phyloP scores from a whole-genome alignment of 2,113 vertebrate species.

The Sminthopsis crassicaudata region DNA sequence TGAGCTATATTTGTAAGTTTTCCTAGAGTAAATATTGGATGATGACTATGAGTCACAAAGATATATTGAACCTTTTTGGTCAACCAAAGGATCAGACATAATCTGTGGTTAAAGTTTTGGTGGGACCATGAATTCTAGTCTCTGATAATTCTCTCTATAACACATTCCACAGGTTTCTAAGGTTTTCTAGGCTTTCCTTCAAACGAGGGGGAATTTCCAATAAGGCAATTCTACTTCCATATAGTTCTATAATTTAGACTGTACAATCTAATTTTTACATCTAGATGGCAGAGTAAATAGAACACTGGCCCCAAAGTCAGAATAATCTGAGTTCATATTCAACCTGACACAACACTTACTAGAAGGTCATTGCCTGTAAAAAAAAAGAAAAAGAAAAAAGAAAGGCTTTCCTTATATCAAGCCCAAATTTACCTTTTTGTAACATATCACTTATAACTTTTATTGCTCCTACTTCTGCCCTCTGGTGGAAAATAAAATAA shows the following conservation, averaged over 20 bases:
- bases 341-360: too few species aligned
- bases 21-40: not conserved
- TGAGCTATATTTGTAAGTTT: not conserved
- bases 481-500: not conserved
- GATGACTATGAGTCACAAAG: not conserved
- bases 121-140: not conserved
- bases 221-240: not conserved
- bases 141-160: not conserved
- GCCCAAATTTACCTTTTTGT: not conserved
- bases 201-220: not conserved
- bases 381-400: not conserved
- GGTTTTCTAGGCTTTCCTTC: not conserved
- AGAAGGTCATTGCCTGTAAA: too few species aligned
- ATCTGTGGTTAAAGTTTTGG: too few species aligned
- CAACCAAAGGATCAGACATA: too few species aligned
- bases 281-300: too few species aligned
- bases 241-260: not conserved
- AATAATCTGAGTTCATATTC: too few species aligned
- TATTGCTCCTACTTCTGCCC: not conserved
- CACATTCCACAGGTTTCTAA: not conserved
- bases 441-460: not conserved
- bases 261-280: too few species aligned
- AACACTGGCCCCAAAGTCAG: too few species aligned
- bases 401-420: not conserved
- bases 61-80: not conserved